Percentiles rank a stretch among this genome's conserved stretches.
phyloP scores from a whole-genome alignment of 1,140 invertebrate species.

The Holcopasites calliopsidis region DNA sequence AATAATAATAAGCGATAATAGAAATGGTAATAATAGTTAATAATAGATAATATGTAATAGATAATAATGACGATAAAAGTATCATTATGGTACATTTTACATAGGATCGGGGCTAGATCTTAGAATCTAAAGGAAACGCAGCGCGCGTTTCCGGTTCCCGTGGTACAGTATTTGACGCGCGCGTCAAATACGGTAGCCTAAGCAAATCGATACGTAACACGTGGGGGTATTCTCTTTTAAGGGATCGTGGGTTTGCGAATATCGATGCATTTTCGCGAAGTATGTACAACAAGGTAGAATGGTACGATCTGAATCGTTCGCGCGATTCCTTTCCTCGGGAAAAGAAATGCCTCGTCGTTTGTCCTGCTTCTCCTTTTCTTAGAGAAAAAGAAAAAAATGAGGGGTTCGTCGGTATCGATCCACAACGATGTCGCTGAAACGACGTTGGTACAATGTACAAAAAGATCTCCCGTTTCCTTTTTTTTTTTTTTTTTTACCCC shows the following conservation, averaged over 20 bases:
- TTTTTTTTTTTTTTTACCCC: not conserved
- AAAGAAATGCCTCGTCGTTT: conserved; percentile 32
- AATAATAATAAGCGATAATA: conserved; percentile 66
- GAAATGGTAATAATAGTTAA: conserved; percentile 63
- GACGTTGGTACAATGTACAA: conserved; percentile 67
- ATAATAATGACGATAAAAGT: conserved; percentile 64
- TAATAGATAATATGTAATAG: conserved; percentile 46
- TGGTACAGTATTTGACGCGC: conserved; percentile 48
- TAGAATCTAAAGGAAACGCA: conserved; percentile 58
- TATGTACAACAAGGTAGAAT: conserved; percentile 32
- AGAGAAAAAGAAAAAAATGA: not conserved
- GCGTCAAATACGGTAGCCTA: conserved; percentile 38
- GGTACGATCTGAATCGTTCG: conserved; percentile 37
- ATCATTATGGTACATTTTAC: conserved; percentile 72
- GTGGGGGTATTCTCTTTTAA: not conserved
- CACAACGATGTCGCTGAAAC: conserved; percentile 39
- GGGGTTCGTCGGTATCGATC: conserved; percentile 5
- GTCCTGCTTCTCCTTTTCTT: not conserved
- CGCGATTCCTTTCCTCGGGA: conserved; percentile 21
- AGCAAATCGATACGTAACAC: conserved; percentile 50
- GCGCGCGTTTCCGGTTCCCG: conserved; percentile 21
- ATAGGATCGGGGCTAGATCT: conserved; percentile 68
- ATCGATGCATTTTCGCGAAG: conserved; percentile 44
- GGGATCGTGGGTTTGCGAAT: conserved; percentile 25
- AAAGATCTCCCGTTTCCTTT: conserved; percentile 34